Conservation (phyloP, 1,140 invertebrate species). For the Cydia splendana region DNA sequence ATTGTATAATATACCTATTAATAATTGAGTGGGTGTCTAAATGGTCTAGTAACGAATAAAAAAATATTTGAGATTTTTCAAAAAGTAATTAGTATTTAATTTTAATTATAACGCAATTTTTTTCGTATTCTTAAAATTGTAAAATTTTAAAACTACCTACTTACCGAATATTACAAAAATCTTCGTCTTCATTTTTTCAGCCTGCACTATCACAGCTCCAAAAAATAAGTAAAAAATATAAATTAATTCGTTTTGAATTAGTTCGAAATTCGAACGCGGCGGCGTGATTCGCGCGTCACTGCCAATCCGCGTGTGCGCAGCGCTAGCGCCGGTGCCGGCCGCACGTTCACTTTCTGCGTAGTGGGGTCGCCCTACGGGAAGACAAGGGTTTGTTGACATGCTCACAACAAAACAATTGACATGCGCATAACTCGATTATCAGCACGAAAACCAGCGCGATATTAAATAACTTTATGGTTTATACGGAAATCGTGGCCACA, state of each 20-base stretch:
- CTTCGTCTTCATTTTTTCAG: conserved; percentile 52
- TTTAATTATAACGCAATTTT: neutral
- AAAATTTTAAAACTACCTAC: conserved; percentile 42
- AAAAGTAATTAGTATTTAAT: too few relatives aligned
- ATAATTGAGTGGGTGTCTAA: too few relatives aligned
- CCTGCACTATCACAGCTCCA: conserved; percentile 22
- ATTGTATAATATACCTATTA: too few relatives aligned
- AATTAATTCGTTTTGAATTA: conserved; percentile 16
- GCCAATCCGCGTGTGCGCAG: conserved; percentile 58
- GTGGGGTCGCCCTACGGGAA: conserved; percentile 58
- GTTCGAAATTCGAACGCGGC: conserved; percentile 44
- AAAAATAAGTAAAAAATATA: conserved; percentile 21
- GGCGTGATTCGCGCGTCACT: conserved; percentile 60
- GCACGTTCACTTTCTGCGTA: conserved; percentile 68
- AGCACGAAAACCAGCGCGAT: conserved; percentile 18
- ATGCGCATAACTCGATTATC: conserved; percentile 26
- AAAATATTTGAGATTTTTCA: too few relatives aligned
- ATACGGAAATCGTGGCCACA: neutral
- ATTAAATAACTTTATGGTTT: neutral
- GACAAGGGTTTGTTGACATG: conserved; percentile 63
- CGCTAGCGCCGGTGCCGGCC: conserved; percentile 41
- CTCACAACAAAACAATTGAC: conserved; percentile 44
- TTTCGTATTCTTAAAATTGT: neutral
- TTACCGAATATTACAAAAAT: conserved; percentile 58
- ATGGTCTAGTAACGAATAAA: too few relatives aligned